Conservation (phyloP, 2,797 vertebrate species). For the Lepus townsendii region DNA sequence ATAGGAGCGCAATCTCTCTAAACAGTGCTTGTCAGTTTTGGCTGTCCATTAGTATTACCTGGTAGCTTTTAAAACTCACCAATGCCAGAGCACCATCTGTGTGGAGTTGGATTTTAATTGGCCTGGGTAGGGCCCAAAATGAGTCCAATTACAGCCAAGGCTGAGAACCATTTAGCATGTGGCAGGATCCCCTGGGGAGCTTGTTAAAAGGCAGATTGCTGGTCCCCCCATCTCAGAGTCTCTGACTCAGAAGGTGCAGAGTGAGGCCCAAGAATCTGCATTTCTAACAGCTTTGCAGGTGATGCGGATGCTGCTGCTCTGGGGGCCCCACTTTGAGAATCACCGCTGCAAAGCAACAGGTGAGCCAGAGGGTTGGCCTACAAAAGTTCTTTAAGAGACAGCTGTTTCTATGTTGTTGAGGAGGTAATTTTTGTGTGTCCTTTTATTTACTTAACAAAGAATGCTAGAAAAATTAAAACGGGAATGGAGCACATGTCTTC, state of each 20-base stretch:
- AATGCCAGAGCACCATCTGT: accelerated
- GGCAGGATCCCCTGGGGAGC: too few species aligned
- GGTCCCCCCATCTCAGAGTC: background rate
- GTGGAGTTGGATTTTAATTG: background rate
- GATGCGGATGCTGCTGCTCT: background rate
- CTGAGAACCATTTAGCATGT: background rate
- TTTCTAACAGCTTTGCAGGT: background rate
- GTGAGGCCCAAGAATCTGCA: background rate
- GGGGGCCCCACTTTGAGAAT: background rate
- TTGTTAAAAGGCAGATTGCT: background rate
- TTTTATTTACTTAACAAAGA: constrained; percentile 27
- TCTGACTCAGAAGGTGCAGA: background rate
- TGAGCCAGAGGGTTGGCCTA: background rate
- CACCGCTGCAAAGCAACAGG: background rate
- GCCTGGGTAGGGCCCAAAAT: background rate
- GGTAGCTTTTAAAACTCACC: background rate
- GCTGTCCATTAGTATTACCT: background rate
- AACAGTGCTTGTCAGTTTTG: background rate
- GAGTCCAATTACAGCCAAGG: background rate
- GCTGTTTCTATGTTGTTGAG: background rate
- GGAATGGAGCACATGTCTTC: background rate
- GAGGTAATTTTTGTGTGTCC: background rate
- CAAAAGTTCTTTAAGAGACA: background rate
- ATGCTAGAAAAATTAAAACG: background rate
- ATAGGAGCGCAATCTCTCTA: background rate